Evolutionary conservation across 2,888 invertebrate genomes (phyloP), one percentile per base, ranked within the genome.

Genomic region (Saturnia japonica): DNA sequence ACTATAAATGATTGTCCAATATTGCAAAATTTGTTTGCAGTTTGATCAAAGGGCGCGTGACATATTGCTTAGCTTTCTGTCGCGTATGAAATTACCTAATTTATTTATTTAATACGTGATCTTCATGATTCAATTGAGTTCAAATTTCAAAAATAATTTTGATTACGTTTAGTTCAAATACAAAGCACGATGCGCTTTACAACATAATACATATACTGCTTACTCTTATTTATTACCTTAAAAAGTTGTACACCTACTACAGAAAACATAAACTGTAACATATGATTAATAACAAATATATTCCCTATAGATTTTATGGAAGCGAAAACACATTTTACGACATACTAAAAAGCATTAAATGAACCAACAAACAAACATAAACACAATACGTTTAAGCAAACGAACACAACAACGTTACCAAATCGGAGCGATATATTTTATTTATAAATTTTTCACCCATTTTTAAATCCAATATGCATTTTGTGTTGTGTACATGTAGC

Each of bases 231-330:
- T n/a, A 6, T 94, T 96, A 98, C 98, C 97, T 99, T 99, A 95
- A 99, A 99, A 84, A 99, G 96, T 95, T 99, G 99, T 88, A 99
- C 99, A 94, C 99, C 99, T 93, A 99, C 98, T 90, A 99, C 99
- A 95, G 99, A 98, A 94, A 99, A 99, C 99, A 99, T 99, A 95
- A 99, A 99, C 96, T 99, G 98, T 91, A 99, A 97, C 93, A 99
- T 97, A 95, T 99, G 98, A 93, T 99, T 99, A 94, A 99, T 99
- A 95, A 99, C 95, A 96, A 99, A 98, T 93, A 99, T 99, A 95
- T 99, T 99, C 91, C 99, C 99, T 94, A 99, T 99, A 83, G 99
- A 99, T 95, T 98, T 98, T 87, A 99, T 97, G 84, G 99, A 98
- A 94, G 99, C 98, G 93, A 98, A 97, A 92, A 99, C 99, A 96